phyloP scores from a whole-genome alignment of 2,113 vertebrate species.

The Tamias sibiricus region DNA sequence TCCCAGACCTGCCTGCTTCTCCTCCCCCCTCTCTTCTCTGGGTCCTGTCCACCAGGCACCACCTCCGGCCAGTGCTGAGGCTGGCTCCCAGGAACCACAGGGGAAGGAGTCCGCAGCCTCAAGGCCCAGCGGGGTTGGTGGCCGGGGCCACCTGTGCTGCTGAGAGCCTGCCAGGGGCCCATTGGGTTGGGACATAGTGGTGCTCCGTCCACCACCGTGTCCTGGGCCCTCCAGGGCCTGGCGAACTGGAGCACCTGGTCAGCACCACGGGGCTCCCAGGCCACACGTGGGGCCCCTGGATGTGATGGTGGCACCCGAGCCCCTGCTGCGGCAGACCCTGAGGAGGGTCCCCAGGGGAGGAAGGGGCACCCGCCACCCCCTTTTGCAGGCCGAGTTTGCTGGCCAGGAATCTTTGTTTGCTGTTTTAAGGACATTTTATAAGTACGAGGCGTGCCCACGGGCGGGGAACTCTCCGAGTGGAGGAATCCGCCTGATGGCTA shows the following conservation, averaged over 20 bases:
- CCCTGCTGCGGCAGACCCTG: too few species aligned
- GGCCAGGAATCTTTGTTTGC: too few species aligned
- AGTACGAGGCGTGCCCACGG: too few species aligned
- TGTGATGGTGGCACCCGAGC: accelerated
- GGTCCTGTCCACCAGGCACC: neutral
- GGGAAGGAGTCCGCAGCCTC: neutral
- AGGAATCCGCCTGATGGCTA: too few species aligned
- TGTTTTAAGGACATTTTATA: too few species aligned
- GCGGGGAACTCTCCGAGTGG: too few species aligned
- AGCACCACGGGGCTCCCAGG: neutral
- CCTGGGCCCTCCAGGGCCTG: neutral
- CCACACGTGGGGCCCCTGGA: accelerated
- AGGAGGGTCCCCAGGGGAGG: too few species aligned
- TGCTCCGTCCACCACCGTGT: too few species aligned
- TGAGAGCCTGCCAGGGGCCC: neutral
- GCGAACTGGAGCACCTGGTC: accelerated
- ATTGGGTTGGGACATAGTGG: accelerated
- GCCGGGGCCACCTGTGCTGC: accelerated
- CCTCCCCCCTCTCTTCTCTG: neutral
- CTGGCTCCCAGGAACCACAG: accelerated
- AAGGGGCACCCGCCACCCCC: too few species aligned
- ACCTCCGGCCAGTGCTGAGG: neutral
- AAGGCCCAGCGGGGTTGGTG: neutral
- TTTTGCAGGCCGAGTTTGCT: too few species aligned
- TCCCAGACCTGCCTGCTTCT: neutral